These are phyloP conservation scores for Scolopax rusticola DNA, from an alignment of 2,797 vertebrate genomes.

Conservation along the genomic window DNA sequence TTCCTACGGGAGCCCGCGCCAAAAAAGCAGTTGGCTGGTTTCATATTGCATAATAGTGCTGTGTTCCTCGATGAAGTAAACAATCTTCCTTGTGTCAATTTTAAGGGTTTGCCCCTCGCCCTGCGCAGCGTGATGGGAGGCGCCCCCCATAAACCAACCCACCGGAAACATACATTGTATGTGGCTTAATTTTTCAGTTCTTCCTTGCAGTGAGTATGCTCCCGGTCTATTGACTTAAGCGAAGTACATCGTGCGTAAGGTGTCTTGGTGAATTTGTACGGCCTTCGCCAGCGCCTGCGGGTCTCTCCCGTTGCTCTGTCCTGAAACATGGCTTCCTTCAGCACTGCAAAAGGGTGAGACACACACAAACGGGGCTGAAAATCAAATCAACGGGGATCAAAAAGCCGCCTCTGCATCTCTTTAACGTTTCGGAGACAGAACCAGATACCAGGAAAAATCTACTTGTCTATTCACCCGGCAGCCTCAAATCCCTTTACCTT, in stretches of 20 bases:
- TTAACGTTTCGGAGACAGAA: rapidly evolving
- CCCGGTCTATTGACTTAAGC: conserved; percentile 82
- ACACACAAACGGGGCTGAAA: background rate
- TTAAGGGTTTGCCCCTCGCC: conserved; percentile 78
- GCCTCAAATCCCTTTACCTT: background rate
- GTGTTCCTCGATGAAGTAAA: conserved; percentile 88
- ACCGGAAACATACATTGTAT: conserved; percentile 82
- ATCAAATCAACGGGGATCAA: rapidly evolving
- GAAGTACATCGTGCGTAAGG: conserved; percentile 99
- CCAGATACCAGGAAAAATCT: background rate
- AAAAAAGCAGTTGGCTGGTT: conserved; percentile 95
- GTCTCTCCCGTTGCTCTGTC: conserved; percentile 97
- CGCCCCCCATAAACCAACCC: conserved; percentile 76
- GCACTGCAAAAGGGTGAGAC: conserved; percentile 82
- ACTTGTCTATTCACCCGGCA: background rate
- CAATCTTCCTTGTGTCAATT: conserved; percentile 86
- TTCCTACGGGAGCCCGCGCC: conserved; percentile 77
- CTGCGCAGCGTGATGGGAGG: conserved; percentile 87
- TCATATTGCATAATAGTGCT: conserved; percentile 99
- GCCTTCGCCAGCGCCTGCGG: conserved; percentile 96
- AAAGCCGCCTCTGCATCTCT: background rate
- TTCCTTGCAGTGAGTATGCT: conserved; percentile 72
- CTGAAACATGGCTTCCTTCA: conserved; percentile 98
- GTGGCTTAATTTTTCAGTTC: conserved; percentile 77
- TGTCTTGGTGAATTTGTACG: conserved; percentile 99